Evolutionary conservation across 2,113 vertebrate genomes (phyloP), one percentile per base, ranked within the genome.

Genomic region (Passer montanus): DNA sequence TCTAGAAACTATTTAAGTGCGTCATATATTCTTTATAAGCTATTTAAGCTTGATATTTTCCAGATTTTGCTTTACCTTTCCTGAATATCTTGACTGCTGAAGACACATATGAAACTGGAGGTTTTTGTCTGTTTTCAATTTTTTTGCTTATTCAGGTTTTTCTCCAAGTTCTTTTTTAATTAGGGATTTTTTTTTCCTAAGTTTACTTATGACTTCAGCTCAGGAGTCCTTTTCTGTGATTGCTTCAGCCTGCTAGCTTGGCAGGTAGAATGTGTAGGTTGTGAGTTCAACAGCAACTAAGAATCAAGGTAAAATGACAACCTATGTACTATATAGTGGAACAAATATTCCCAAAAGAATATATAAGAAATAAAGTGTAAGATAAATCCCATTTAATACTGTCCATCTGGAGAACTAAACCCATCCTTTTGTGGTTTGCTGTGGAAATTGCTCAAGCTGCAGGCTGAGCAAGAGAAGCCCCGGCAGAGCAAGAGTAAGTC

Each of bases 181-280:
- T 70, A 69, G 10, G 3, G 17, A 6, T 13, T n/a, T 84, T 15
- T 83, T 44, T 55, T 44, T 1, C 12, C 12, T 26, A 22, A 60
- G 6, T 37, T 87, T 81, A 66, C 58, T 66, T 22, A 28, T 80
- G 11, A 14, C 15, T 77, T 62, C 15, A 87, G 3, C 46, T 80
- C 6, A 11, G 31, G 15, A 90, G 4, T 12, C 17, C 6, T 62
- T 73, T n/a, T 81, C 16, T 58, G 41, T 5, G 4, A 8, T 79
- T 66, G 35, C 4, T 90, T 79, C 22, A 60, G 3, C 11, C 16
- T 70, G 13, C 16, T 21, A 31, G 11, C 9, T 31, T 47, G 13
- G 4, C 24, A 6, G 7, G 9, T 75, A 31, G 24, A 86, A 68
- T 0, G 0, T 3, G 6, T 39, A 31, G 13, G 6, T 56, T 49